These are phyloP conservation scores for Perodicticus potto DNA, from an alignment of 2,797 vertebrate genomes.

Conservation along the genomic window DNA sequence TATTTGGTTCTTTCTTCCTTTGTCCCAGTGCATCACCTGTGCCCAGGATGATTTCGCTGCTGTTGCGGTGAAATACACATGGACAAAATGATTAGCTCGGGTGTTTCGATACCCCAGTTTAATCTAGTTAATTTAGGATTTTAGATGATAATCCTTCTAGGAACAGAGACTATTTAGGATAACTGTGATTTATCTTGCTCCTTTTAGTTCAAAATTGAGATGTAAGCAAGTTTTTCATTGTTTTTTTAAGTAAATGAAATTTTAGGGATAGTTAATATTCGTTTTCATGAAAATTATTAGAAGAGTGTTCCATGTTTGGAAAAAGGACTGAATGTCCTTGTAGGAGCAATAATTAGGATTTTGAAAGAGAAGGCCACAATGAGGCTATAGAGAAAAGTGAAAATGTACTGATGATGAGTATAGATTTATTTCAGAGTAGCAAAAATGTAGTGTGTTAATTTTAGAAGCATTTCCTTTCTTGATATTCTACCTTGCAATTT, in stretches of 20 bases:
- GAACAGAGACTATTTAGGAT: not conserved
- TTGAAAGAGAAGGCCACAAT: not conserved
- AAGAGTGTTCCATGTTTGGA: not conserved
- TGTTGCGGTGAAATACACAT: not conserved
- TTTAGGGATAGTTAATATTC: not conserved
- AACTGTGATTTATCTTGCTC: constrained; percentile 46
- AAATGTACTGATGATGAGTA: not conserved
- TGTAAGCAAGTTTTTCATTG: not conserved
- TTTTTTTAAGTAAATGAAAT: constrained; percentile 35
- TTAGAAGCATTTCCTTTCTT: constrained; percentile 69
- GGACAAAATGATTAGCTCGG: not conserved
- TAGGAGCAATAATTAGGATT: not conserved
- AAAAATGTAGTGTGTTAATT: constrained; percentile 46
- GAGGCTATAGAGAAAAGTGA: constrained; percentile 1
- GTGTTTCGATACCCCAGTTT: not conserved
- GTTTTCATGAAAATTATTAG: constrained; percentile 22
- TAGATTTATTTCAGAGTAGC: constrained; percentile 50
- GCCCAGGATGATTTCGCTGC: not conserved
- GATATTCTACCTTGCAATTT: constrained; percentile 66
- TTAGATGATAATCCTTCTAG: not conserved
- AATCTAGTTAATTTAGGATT: not conserved
- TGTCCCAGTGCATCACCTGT: not conserved
- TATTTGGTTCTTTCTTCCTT: not conserved
- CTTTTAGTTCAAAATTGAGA: constrained; percentile 28
- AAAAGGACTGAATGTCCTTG: not conserved